Conservation (phyloP, 2,888 invertebrate genomes). For the Vanessa cardui region DNA sequence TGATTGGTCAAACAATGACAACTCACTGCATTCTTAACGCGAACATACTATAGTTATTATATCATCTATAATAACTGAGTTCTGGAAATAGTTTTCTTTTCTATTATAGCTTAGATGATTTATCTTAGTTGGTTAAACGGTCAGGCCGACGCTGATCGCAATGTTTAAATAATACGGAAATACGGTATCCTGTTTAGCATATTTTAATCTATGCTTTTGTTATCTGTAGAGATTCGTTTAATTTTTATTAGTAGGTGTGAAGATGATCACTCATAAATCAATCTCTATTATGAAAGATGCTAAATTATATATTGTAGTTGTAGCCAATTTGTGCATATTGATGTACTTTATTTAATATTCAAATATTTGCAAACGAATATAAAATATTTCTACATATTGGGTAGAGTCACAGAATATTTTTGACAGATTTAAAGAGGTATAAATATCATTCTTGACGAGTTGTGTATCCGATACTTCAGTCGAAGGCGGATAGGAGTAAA, state of each 20-base stretch:
- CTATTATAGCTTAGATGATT: no score
- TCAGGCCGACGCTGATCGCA: no score
- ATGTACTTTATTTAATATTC: background rate
- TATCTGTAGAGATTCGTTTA: background rate
- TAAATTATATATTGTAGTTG: background rate
- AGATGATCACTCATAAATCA: background rate
- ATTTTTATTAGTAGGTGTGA: background rate
- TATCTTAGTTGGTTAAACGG: no score
- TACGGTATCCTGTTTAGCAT: background rate
- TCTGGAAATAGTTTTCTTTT: no score
- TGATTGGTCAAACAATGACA: no score
- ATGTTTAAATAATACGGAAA: background rate
- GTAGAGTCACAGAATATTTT: conserved; percentile 1
- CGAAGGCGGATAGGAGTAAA: conserved; percentile 18
- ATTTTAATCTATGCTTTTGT: background rate
- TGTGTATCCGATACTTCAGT: background rate
- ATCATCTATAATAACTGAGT: no score
- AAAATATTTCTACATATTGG: background rate
- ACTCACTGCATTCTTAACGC: no score
- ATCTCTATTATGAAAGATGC: background rate
- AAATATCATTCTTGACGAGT: background rate
- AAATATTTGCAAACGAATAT: background rate
- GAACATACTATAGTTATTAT: no score
- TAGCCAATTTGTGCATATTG: background rate
- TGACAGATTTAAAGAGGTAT: background rate